phyloP scores from a whole-genome alignment of 2,797 vertebrate species.

The Hapalemur alaotrensis region DNA sequence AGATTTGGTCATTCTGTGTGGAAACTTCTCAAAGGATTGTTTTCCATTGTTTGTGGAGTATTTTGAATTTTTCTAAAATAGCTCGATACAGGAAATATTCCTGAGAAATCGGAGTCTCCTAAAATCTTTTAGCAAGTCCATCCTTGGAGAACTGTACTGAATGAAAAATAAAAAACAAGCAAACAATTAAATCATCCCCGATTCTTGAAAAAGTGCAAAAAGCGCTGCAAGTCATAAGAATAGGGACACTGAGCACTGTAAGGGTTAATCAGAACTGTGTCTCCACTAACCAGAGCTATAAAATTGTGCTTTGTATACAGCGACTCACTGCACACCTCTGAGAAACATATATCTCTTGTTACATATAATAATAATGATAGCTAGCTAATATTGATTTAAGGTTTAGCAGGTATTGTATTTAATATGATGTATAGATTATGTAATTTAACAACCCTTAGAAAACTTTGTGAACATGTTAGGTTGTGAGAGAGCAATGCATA shows the following conservation, averaged over 20 bases:
- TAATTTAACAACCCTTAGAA: background rate
- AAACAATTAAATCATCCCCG: background rate
- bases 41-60: background rate
- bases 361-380: background rate
- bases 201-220: background rate
- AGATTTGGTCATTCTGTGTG: background rate
- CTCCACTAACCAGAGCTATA: background rate
- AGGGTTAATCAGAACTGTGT: background rate
- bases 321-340: background rate
- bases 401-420: background rate
- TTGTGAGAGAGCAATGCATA: background rate
- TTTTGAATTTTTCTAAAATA: constrained; percentile 43
- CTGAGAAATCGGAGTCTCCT: background rate
- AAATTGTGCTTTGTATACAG: background rate
- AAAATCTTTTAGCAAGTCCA: background rate
- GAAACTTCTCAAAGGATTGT: constrained; percentile 38
- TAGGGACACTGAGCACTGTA: background rate
- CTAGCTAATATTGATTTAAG: background rate
- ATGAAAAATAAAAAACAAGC: background rate
- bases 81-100: background rate
- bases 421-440: background rate
- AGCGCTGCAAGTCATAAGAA: background rate
- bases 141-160: background rate
- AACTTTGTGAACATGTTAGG: background rate
- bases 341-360: background rate